A percentile compares a stretch with the other conserved stretches of the same genome.
Conservation (phyloP, 2,113 vertebrate genomes). For the Macrotis lagotis region DNA sequence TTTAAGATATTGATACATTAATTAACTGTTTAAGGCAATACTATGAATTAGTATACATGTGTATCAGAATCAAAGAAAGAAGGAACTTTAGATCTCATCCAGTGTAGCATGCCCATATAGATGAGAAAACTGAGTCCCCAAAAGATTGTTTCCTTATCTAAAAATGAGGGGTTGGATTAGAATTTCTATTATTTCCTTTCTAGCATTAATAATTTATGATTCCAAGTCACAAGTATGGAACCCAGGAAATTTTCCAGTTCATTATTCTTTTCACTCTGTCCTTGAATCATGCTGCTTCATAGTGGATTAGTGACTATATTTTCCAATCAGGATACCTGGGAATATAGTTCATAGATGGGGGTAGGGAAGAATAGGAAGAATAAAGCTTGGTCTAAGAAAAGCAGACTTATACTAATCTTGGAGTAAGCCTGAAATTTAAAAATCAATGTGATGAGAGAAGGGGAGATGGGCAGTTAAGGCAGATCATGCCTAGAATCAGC, state of each 20-base stretch:
- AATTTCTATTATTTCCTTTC: neutral
- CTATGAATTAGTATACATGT: neutral
- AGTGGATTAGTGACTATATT: neutral
- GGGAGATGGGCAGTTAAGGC: neutral
- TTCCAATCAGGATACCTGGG: neutral
- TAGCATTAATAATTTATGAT: neutral
- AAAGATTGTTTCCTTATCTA: constrained; percentile 4
- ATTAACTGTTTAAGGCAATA: constrained; percentile 27
- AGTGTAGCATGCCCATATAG: neutral
- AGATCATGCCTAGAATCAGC: neutral
- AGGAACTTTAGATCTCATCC: neutral
- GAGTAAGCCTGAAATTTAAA: neutral
- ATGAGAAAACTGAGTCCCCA: neutral
- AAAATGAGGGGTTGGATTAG: neutral
- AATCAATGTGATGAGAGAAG: neutral
- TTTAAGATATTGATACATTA: constrained; percentile 2
- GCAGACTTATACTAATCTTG: neutral
- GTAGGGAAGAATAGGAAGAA: neutral
- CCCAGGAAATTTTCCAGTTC: neutral
- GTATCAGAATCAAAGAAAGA: constrained; percentile 32
- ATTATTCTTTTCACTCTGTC: neutral
- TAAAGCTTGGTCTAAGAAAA: neutral
- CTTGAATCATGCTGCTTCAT: neutral
- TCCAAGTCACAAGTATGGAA: neutral
- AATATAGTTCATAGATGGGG: neutral